Evolutionary conservation across 2,888 invertebrate species (phyloP), one percentile per base, ranked within the genome.

Genomic region (Synanthedon formicaeformis): DNA sequence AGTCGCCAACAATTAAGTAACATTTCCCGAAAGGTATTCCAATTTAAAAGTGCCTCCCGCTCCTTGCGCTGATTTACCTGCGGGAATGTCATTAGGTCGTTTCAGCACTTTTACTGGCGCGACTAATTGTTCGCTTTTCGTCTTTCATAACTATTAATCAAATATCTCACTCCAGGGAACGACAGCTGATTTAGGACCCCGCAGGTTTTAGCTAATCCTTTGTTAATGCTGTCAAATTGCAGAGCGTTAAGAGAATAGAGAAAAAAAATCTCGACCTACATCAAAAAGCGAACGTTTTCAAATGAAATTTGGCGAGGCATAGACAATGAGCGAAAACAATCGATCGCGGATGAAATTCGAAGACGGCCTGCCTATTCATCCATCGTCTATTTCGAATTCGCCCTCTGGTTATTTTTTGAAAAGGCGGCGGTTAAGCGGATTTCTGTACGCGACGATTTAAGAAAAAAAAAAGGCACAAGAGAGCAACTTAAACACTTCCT

Each of bases 401-500:
- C 34, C 34, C 34, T 34, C 50, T 12, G 14, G 58, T 57, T 53
- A 40, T 56, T 53, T 56, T 57, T 18, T 56, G 54, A 54, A 58
- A 60, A 56, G 55, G 48, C 52, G 60, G 8, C 63, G 61, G 50
- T 61, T 65, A 65, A 61, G 65, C 60, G 64, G 62, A 61, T 59
- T 63, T 64, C 59, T 56, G 54, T 65, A 60, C 62, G 34, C 34
- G 34, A 34, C 34, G 67, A 71, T 64, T 70, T 64, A 66, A 69
- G 66, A 65, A 65, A 56, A 60, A 56, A 60, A 57, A 60, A 56
- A 66, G 64, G 63, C 12, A 50, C 62, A 73, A 71, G 73, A 70
- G 67, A 57, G 57, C 60, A 56, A 63, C 62, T 63, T 75, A 77
- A 81, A 78, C 68, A 75, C 78, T 82, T 84, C 83, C 82, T 80